A percentile compares a stretch with the other conserved stretches of the same genome.
These are phyloP conservation scores for Eciton burchellii DNA, from an alignment of 1,140 invertebrate genomes.

Conservation along the genomic window DNA sequence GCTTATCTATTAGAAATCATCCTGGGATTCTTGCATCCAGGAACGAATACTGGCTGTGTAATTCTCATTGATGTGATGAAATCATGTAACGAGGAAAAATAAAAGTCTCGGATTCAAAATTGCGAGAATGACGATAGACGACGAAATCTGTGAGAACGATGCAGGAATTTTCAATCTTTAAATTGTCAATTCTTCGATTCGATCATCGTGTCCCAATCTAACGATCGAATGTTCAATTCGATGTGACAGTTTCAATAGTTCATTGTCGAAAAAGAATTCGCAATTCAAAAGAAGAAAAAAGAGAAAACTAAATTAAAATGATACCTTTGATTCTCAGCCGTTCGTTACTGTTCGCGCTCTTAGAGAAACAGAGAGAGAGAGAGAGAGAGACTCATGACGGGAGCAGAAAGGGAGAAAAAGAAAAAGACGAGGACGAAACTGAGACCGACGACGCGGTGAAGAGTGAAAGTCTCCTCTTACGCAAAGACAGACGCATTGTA, in stretches of 20 bases:
- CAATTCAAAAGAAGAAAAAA: conserved; percentile 2
- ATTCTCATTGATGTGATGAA: too few relatives aligned
- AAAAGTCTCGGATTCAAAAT: not conserved
- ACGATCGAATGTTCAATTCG: not conserved
- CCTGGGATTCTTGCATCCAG: not conserved
- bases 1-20: not conserved
- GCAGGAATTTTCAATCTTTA: not conserved
- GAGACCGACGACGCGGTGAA: conserved; percentile 27
- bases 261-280: conserved; percentile 1
- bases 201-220: too few relatives aligned
- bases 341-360: conserved; percentile 5
- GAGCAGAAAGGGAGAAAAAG: too few relatives aligned
- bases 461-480: conserved; percentile 45
- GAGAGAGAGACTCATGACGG: too few relatives aligned
- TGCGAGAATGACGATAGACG: not conserved
- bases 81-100: too few relatives aligned
- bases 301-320: too few relatives aligned
- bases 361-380: conserved; percentile 15
- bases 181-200: not conserved
- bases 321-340: conserved; percentile 13
- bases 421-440: conserved; percentile 20
- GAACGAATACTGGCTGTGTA: not conserved
- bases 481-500: not conserved
- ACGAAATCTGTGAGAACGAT: not conserved
- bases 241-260: not conserved